phyloP scores from a whole-genome alignment of 2,888 invertebrate genomes.

The Tetragnatha montana region DNA sequence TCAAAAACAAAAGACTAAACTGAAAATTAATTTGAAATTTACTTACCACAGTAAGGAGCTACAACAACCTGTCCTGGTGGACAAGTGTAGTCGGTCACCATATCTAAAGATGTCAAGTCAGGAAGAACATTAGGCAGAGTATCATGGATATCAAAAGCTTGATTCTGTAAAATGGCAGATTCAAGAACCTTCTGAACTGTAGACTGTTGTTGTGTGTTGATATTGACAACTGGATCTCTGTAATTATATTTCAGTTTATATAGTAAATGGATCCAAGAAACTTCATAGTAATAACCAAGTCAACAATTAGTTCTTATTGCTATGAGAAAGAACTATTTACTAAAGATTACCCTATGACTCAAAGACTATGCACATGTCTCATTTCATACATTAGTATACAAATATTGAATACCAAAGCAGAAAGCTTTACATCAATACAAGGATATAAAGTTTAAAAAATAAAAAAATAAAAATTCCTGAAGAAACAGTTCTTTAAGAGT shows the following conservation, averaged over 20 bases:
- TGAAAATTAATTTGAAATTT: background rate
- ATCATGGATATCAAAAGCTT: constrained; percentile 93
- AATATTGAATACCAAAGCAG: background rate
- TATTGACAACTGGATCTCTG: constrained; percentile 92
- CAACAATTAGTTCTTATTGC: too few species aligned
- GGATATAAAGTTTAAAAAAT: too few species aligned
- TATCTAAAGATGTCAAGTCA: constrained; percentile 89
- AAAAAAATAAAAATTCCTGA: too few species aligned
- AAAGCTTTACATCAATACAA: background rate
- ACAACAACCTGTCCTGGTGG: constrained; percentile 94
- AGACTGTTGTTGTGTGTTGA: constrained; percentile 90
- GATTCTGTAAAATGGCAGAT: constrained; percentile 92
- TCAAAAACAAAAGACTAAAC: too few species aligned
- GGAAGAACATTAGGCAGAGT: constrained; percentile 95
- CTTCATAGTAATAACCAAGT: too few species aligned
- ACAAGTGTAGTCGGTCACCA: constrained; percentile 95
- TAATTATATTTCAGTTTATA: constrained; percentile 68
- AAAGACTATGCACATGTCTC: too few species aligned
- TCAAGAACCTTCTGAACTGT: constrained; percentile 86
- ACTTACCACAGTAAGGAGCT: constrained; percentile 91
- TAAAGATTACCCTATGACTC: too few species aligned
- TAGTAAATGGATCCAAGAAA: background rate
- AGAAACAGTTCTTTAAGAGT: too few species aligned
- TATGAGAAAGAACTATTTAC: too few species aligned
- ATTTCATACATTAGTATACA: background rate